Evolutionary conservation across 2,113 vertebrate genomes (phyloP).

Genomic region (Daboia siamensis): DNA sequence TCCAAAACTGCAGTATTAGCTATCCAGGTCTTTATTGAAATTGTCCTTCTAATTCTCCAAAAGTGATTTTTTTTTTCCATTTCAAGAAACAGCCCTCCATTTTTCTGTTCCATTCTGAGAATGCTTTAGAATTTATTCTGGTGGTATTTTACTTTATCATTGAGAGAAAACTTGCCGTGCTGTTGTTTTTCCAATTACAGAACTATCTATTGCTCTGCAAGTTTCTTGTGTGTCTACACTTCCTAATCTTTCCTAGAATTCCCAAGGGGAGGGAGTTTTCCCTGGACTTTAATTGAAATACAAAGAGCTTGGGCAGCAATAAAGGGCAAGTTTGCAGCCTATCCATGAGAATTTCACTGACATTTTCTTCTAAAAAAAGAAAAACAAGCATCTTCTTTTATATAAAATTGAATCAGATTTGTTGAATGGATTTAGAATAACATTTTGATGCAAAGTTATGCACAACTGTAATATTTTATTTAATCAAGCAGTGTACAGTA

Average conservation of each 20-base stretch:
- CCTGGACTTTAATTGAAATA: background rate
- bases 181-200: background rate
- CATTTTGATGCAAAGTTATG: background rate
- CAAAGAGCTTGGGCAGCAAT: background rate
- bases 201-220: background rate
- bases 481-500: background rate
- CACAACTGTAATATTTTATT: background rate
- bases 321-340: background rate
- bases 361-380: background rate
- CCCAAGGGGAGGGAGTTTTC: background rate
- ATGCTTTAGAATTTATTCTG: background rate
- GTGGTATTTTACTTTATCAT: background rate
- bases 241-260: background rate
- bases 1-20: background rate
- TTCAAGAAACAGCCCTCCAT: background rate
- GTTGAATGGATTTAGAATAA: background rate
- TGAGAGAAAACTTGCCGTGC: background rate
- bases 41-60: background rate
- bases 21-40: background rate
- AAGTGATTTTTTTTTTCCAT: background rate
- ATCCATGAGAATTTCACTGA: background rate
- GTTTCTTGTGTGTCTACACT: background rate
- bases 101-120: background rate
- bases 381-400: background rate
- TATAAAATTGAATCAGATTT: background rate